Evolutionary conservation across 2,797 vertebrate genomes (phyloP).

Genomic region (Spea hammondii): DNA sequence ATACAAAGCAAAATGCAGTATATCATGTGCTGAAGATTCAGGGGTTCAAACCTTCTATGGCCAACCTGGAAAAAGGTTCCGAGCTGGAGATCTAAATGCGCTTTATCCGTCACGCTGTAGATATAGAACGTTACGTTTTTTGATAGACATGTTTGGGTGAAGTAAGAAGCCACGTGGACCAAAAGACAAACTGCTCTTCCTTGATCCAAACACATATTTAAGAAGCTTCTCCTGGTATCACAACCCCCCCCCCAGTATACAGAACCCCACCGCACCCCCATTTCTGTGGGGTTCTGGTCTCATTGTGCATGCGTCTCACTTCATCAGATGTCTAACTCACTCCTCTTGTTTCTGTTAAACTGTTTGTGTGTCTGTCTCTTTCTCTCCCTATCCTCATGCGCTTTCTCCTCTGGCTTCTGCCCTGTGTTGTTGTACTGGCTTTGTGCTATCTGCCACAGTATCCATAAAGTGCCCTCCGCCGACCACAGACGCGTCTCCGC

Average conservation of each 20-base stretch:
- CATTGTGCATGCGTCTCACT: constrained; percentile 54
- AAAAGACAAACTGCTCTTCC: neutral
- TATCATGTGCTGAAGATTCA: no score
- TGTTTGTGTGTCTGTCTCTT: constrained; percentile 71
- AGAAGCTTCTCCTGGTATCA: neutral
- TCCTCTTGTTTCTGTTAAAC: constrained; percentile 76
- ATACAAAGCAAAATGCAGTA: no score
- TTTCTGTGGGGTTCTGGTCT: neutral
- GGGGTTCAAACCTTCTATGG: no score
- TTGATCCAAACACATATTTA: neutral
- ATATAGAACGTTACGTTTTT: no score
- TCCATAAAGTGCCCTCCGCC: constrained; percentile 96
- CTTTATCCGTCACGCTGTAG: no score
- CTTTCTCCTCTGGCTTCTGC: constrained; percentile 57
- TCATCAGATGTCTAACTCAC: constrained; percentile 60
- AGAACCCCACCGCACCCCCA: neutral
- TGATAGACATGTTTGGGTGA: no score
- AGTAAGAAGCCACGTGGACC: no score
- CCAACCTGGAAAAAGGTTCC: no score
- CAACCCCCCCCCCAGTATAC: no score
- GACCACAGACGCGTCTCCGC: constrained; percentile 97
- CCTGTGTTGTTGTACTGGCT: constrained; percentile 67
- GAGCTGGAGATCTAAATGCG: no score
- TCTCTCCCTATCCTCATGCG: constrained; percentile 50
- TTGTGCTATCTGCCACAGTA: constrained; percentile 77